Evolutionary conservation across 2,113 vertebrate species (phyloP).

Genomic region (Tauraco erythrolophus): DNA sequence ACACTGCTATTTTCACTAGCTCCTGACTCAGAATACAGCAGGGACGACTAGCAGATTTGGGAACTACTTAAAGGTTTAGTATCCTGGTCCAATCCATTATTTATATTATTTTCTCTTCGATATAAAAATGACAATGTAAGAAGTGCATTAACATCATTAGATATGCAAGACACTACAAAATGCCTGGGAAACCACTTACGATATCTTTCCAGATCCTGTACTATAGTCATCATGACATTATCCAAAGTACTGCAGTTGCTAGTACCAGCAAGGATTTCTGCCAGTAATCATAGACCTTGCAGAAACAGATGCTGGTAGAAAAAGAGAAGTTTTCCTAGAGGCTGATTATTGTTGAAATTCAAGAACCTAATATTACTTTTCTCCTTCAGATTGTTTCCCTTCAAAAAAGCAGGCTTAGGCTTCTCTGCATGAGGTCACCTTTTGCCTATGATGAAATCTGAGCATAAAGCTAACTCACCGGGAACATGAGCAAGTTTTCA

Average conservation of each 20-base stretch:
- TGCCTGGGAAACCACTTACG: background rate
- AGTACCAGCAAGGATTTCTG: background rate
- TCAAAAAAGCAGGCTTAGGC: background rate
- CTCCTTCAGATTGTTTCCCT: background rate
- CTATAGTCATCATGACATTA: background rate
- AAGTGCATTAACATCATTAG: background rate
- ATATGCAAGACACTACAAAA: background rate
- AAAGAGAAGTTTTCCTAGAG: background rate
- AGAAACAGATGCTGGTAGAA: background rate
- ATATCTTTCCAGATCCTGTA: background rate
- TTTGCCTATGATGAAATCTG: background rate
- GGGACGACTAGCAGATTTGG: background rate
- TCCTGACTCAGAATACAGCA: background rate
- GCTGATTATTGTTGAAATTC: background rate
- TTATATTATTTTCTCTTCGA: background rate
- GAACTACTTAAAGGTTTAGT: background rate
- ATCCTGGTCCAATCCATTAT: background rate
- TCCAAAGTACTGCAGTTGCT: background rate
- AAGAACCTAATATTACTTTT: background rate
- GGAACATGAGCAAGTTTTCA: background rate
- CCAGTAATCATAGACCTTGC: background rate
- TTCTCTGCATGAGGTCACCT: background rate
- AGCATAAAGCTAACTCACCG: background rate
- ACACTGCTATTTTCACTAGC: background rate
- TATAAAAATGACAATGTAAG: background rate